Conservation (phyloP, 2,797 vertebrate genomes). For the Periparus ater region DNA sequence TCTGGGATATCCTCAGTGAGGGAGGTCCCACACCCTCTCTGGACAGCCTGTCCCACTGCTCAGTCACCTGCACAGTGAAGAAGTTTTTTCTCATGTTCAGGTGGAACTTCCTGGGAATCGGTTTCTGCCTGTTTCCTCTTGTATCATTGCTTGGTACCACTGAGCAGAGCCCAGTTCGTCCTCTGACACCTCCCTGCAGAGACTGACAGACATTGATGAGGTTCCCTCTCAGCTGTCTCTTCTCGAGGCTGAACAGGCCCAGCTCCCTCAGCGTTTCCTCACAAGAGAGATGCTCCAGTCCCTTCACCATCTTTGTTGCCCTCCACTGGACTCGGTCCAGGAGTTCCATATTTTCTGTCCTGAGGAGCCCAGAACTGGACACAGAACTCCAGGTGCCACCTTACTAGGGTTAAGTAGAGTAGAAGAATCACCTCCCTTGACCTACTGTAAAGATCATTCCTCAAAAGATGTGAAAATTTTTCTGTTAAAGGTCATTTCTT, state of each 20-base stretch:
- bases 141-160: neutral
- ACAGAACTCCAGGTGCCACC: neutral
- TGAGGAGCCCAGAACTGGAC: neutral
- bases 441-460: neutral
- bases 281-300: neutral
- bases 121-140: neutral
- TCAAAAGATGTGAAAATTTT: neutral
- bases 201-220: neutral
- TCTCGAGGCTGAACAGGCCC: neutral
- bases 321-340: neutral
- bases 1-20: neutral
- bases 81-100: neutral
- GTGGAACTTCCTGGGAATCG: neutral
- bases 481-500: neutral
- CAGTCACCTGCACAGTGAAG: rapidly evolving
- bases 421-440: neutral
- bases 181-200: neutral
- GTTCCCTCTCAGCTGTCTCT: neutral
- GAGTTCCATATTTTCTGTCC: neutral
- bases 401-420: neutral
- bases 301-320: neutral
- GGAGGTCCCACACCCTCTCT: neutral
- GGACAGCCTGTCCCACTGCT: neutral
- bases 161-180: neutral
- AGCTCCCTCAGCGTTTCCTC: neutral